phyloP scores from a whole-genome alignment of 2,888 invertebrate genomes.

The Rhogogaster chlorosoma region DNA sequence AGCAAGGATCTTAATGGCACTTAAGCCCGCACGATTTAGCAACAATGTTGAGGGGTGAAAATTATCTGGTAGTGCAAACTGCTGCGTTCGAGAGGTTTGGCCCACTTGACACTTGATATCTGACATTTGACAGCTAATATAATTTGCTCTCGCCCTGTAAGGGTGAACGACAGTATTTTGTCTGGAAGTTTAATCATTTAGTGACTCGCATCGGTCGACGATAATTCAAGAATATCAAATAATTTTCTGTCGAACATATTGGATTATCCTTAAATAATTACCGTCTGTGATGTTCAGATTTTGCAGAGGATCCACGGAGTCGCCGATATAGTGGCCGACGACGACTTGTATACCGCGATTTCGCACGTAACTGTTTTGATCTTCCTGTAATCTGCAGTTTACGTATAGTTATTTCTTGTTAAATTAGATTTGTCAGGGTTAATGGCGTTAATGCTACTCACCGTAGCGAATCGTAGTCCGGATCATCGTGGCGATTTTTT shows the following conservation, averaged over 20 bases:
- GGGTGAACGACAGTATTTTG: neutral
- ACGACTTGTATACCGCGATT: conserved; percentile 89
- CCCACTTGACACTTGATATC: conserved; percentile 45
- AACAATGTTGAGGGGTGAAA: conserved; percentile 19
- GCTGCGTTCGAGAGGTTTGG: neutral
- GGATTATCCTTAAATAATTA: conserved; percentile 69
- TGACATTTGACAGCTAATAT: conserved; percentile 33
- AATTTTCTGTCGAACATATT: neutral
- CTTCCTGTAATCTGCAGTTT: conserved; percentile 79
- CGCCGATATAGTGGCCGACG: conserved; percentile 94
- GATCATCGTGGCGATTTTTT: conserved; percentile 58
- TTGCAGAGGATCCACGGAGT: conserved; percentile 80
- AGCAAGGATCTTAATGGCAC: neutral
- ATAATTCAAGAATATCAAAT: neutral
- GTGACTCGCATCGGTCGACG: neutral
- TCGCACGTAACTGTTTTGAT: conserved; percentile 86
- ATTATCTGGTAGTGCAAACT: conserved; percentile 16
- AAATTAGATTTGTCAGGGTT: conserved; percentile 34
- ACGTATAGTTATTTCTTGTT: neutral
- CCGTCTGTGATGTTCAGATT: conserved; percentile 88
- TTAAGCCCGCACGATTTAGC: neutral
- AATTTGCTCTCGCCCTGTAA: neutral
- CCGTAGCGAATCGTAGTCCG: conserved; percentile 64
- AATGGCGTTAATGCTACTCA: conserved; percentile 51
- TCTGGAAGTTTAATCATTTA: neutral